Evolutionary conservation across 2,888 invertebrate genomes (phyloP), one percentile per base, ranked within the genome.

Genomic region (Formica aserva): DNA sequence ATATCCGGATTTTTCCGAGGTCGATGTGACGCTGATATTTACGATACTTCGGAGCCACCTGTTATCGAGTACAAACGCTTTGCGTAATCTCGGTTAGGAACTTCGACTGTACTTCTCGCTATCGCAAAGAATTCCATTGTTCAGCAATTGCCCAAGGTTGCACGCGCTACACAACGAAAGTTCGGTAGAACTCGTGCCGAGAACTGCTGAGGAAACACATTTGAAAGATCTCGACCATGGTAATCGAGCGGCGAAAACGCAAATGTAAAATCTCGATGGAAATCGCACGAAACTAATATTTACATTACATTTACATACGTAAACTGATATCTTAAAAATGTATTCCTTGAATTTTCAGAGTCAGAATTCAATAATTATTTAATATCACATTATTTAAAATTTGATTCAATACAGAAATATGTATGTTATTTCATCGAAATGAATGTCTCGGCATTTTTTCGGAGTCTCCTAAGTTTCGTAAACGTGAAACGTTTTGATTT

Each of bases 1-100:
- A 82, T 84, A 72, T 69, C 35, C 52, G 52, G 32, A 75, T 52
- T 72, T 76, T 48, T 65, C 45, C 8, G n/a, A 45, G 4, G 1
- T 15, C 18, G 84, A 71, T 57, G 41, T 48, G 74, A 80, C 63
- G 62, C 6, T 69, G 71, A 67, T 89, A 88, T 87, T 86, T 89
- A 85, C 82, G 82, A 87, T 87, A 87, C 80, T 89, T 87, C 84
- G 81, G 57, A 72, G 55, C 85, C 85, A 89, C 86, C 85, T 89
- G 87, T 86, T 89, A 87, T 87, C 86, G 32, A 38, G 45, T 18
- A 55, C 45, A 75, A 83, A 75, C 67, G 65, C 63, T 69, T 72
- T 74, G 72, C 72, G 89, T 82, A 78, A 89, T 87, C 85, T 69
- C 77, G 8, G 57, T 71, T 35, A 29, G 55, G 62, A 89, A 85